Evolutionary conservation across 1,140 invertebrate species (phyloP).

Genomic region (Holcopasites calliopsidis): DNA sequence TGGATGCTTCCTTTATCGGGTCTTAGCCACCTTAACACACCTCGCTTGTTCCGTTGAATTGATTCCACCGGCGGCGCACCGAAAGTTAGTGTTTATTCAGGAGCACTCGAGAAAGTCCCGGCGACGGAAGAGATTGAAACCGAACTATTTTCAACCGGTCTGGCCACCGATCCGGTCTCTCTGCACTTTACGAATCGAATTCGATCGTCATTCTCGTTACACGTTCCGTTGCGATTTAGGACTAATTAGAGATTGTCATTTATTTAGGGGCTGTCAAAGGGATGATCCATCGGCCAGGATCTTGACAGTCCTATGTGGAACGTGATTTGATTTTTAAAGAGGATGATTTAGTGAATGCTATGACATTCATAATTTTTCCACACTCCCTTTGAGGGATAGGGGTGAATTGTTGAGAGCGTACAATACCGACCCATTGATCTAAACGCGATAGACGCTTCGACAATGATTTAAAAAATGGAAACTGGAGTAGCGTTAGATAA

Average conservation of each 20-base stretch:
- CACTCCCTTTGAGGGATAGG: too few relatives aligned
- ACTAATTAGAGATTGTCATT: constrained; percentile 4
- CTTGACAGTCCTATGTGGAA: not conserved
- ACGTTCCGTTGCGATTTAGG: not conserved
- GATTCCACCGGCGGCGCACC: constrained; percentile 43
- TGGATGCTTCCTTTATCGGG: too few relatives aligned
- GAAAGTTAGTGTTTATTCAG: constrained; percentile 71
- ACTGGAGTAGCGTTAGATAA: too few relatives aligned
- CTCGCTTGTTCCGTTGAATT: constrained; percentile 60
- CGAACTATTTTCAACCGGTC: constrained; percentile 63
- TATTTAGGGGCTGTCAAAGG: constrained; percentile 16
- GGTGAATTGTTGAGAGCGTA: too few relatives aligned
- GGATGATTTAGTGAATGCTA: too few relatives aligned
- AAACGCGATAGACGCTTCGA: too few relatives aligned
- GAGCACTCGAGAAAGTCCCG: constrained; percentile 40
- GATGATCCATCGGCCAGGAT: not conserved
- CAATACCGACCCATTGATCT: too few relatives aligned
- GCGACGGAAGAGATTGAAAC: constrained; percentile 68
- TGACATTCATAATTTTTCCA: too few relatives aligned
- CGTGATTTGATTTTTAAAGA: not conserved
- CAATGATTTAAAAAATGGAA: too few relatives aligned
- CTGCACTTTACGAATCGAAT: constrained; percentile 64
- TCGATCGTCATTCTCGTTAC: constrained; percentile 45
- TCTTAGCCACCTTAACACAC: constrained; percentile 52
- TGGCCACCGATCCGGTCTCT: constrained; percentile 25